Evolutionary conservation across 23 tunicate genomes (phyloP).

Genomic region (Aplidium turbinatum): DNA sequence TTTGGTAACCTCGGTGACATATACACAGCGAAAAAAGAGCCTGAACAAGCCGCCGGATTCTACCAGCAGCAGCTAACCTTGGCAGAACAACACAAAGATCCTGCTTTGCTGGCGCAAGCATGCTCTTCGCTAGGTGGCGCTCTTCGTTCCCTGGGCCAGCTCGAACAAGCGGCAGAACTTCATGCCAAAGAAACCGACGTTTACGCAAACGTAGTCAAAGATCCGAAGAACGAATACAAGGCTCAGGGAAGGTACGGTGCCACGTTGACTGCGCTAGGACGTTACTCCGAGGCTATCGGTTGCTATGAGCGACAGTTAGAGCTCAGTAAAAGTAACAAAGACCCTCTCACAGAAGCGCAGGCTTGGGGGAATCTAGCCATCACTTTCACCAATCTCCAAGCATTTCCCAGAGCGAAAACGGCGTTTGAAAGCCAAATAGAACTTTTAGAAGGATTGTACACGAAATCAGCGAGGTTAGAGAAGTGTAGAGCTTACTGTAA

Average conservation of each 20-base stretch:
- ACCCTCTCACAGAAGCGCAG: slow-evolving; percentile 17
- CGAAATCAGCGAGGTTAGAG: slow-evolving; percentile 23
- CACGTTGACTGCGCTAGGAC: slow-evolving; percentile 57
- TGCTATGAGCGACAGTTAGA: slow-evolving; percentile 76
- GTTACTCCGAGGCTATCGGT: slow-evolving; percentile 30
- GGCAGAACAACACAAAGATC: slow-evolving; percentile 41
- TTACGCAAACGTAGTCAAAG: slow-evolving; percentile 41
- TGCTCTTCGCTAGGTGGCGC: slow-evolving; percentile 54
- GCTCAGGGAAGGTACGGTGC: slow-evolving; percentile 77
- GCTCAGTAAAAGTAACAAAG: slow-evolving; percentile 24
- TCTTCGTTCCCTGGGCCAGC: slow-evolving; percentile 30
- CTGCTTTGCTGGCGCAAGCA: slow-evolving; percentile 54
- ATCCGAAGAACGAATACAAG: slow-evolving; percentile 67
- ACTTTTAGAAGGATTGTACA: neutral
- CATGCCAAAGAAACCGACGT: slow-evolving; percentile 53
- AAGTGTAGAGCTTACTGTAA: slow-evolving; percentile 44
- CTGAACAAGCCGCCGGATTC: slow-evolving; percentile 38
- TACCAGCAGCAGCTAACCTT: slow-evolving; percentile 60
- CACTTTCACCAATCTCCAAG: slow-evolving; percentile 52
- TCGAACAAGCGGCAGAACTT: slow-evolving; percentile 34
- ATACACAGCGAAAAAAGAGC: slow-evolving; percentile 28
- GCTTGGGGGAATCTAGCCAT: slow-evolving; percentile 77
- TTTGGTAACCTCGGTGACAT: slow-evolving; percentile 81
- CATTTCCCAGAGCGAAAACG: slow-evolving; percentile 42
- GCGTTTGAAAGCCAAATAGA: slow-evolving; percentile 46